Conservation (phyloP, 2,797 vertebrate species). For the Microcaecilia unicolor region DNA sequence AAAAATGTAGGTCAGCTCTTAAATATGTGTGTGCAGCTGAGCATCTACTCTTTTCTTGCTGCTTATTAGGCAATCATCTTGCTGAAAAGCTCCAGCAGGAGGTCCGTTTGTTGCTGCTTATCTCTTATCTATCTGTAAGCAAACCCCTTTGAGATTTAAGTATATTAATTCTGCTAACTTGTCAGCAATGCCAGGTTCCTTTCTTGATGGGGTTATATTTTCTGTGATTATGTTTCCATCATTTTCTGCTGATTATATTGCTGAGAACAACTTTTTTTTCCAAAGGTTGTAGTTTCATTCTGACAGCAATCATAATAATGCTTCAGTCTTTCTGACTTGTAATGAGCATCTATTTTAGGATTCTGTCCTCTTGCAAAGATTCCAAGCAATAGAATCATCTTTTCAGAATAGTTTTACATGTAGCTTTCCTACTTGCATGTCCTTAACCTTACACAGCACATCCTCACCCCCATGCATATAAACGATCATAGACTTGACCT, state of each 20-base stretch:
- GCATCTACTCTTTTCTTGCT: too few relatives aligned
- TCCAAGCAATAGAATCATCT: neutral
- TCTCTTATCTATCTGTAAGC: constrained; percentile 9
- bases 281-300: neutral
- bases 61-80: constrained; percentile 7
- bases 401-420: too few relatives aligned
- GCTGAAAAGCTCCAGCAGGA: constrained; percentile 6
- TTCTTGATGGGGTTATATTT: constrained; percentile 13
- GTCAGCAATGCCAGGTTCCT: constrained; percentile 8
- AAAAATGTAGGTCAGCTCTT: too few relatives aligned
- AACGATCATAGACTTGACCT: too few relatives aligned
- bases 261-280: constrained; percentile 2
- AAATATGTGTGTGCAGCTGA: too few relatives aligned
- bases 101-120: neutral
- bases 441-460: too few relatives aligned
- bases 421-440: too few relatives aligned
- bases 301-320: constrained; percentile 11
- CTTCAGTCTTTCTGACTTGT: neutral
- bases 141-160: neutral
- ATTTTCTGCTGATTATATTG: constrained; percentile 20
- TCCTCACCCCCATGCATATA: too few relatives aligned
- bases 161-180: constrained; percentile 11
- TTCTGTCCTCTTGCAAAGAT: neutral
- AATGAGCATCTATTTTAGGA: neutral
- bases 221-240: constrained; percentile 15